Base-by-base conservation (phyloP, 2,888 invertebrate genomes). In the Nycteola revayana region DNA sequence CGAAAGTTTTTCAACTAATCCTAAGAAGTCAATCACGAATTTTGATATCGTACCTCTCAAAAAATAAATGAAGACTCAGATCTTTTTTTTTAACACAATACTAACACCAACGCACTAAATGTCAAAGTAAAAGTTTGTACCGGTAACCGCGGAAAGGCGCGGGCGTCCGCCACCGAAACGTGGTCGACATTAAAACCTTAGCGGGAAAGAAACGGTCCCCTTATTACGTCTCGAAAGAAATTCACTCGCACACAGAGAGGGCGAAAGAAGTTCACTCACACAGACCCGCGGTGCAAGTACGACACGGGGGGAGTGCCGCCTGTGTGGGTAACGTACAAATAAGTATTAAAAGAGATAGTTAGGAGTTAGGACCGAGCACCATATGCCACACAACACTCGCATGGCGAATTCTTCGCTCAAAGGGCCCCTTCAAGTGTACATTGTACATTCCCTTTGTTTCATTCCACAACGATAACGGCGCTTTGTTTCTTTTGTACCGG, bases 141-240 rank as follows among this genome's bases (percentile, higher is more conserved):
- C 60, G 58, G 66, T 73, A 79, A 83, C 86, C 87, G 85, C 83
- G 81, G 68, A 66, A 68, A 76, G 75, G 81, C 79, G 84, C 86
- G 86, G 80, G 85, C 88, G 86, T 76, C 70, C 86, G 83, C 85
- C 80, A 76, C 86, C 86, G 80, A 84, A 88, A 75, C 87, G 87
- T 84, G 86, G 85, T 86, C 85, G 79, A 85, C 88, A 88, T 88
- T 88, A 88, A 88, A 87, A 87, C 88, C 88, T 85, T 84, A 81
- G 85, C 85, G 86, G 85, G 83, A 88, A 88, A 85, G 85, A 87
- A 88, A 87, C 82, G 76, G 86, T 86, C 87, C 88, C 88, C 87
- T 88, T 87, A 87, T 86, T 86, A 87, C 86, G 85, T 86, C 87
- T 86, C 86, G 84, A 87, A 87, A 88, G 87, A 88, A 87, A 88